Base-by-base conservation (phyloP, 2,888 invertebrate species). In the Venustoraphidia nigricollis region DNA sequence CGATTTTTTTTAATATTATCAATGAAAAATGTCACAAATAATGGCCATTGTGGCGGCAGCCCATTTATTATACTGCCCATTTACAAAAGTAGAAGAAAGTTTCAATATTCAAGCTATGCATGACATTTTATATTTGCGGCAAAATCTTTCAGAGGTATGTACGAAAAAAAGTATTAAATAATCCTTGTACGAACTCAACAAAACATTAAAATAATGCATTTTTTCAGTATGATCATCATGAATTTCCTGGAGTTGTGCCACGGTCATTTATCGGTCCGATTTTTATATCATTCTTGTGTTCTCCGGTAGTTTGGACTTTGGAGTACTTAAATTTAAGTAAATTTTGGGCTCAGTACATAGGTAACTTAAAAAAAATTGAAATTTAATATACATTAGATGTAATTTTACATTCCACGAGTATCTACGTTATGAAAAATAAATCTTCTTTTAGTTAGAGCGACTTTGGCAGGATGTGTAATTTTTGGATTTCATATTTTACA, bases 61-160 rank as follows among this genome's bases (percentile, higher is more conserved):
- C 57, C 89, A 92, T 66, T 70, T 95, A 50, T 65, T 91, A 53
- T 75, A 87, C 58, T 93, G 94, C 62, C 97, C 97, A 46, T 96
- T 85, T 65, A 96, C 95, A 5, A 97, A 99, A 81, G 98, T 98
- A 45, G 98, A 98, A 70, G 98, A 99, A 72, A 97, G 96, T 69
- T 99, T 99, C 66, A 97, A 96, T 71, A 73, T 96, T 50, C 98
- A 99, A 72, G 97, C 98, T 17, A 86, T 88, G 66, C 98, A 99
- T 70, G 98, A 99, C 70, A 77, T 98, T 60, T 71, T 98, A 44
- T 94, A 90, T 68, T 83, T 92, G 65, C 77, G 84, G 56, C 73
- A 76, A 67, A 88, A 92, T 74, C 73, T 93, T 56, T 74, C 83
- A 49, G 73, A 88, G 83, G 94, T 93, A 76, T 64, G 56, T 54